phyloP scores from a whole-genome alignment of 2,113 vertebrate genomes.

The Semicossyphus pulcher region DNA sequence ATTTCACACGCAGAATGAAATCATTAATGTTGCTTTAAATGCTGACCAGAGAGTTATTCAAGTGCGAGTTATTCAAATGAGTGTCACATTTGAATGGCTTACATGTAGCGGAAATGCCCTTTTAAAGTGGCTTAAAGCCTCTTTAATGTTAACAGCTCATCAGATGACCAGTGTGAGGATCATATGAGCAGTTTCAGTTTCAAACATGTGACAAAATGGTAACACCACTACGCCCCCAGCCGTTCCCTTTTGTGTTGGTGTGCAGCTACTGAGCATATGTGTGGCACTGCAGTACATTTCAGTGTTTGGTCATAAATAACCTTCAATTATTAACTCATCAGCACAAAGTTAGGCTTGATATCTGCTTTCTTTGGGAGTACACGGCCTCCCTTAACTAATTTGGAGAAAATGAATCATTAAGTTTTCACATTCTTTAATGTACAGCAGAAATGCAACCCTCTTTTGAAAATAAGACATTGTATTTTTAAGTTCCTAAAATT shows the following conservation, averaged over 20 bases:
- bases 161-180: conserved; percentile 11
- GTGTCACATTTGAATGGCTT: conserved; percentile 48
- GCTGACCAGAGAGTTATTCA: conserved; percentile 60
- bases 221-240: neutral
- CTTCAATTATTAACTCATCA: too few relatives aligned
- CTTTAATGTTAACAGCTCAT: conserved; percentile 20
- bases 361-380: too few relatives aligned
- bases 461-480: too few relatives aligned
- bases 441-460: too few relatives aligned
- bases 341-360: too few relatives aligned
- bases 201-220: neutral
- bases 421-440: too few relatives aligned
- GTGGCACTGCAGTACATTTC: neutral
- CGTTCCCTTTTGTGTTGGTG: neutral
- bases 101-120: conserved; percentile 34
- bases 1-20: conserved; percentile 33
- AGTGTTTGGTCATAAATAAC: too few relatives aligned
- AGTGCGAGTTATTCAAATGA: conserved; percentile 57
- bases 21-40: conserved; percentile 44
- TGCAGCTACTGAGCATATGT: neutral
- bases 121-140: conserved; percentile 14
- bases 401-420: too few relatives aligned
- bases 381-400: too few relatives aligned
- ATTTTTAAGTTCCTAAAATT: too few relatives aligned
- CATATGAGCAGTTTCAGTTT: neutral